Evolutionary conservation across 2,888 invertebrate species (phyloP).

Genomic region (Drosophila ezoana): DNA sequence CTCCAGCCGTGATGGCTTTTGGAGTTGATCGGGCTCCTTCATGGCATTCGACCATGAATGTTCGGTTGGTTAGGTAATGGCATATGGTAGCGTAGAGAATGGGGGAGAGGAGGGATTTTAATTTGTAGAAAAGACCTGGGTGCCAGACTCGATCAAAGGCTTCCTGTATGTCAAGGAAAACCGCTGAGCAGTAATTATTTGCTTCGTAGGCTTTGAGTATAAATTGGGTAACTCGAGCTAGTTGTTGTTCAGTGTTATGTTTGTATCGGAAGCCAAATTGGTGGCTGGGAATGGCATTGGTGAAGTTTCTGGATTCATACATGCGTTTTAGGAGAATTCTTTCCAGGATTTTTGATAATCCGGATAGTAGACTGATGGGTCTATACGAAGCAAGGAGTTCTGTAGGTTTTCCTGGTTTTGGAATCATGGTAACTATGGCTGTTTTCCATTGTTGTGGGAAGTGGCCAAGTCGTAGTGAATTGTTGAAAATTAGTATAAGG

Average conservation of each 20-base stretch:
- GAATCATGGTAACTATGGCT: not conserved
- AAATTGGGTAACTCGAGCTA: constrained; percentile 4
- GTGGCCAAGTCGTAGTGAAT: not conserved
- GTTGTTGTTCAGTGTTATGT: not conserved
- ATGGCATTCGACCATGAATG: too few species aligned
- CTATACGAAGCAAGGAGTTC: not conserved
- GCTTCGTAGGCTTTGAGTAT: not conserved
- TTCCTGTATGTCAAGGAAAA: not conserved
- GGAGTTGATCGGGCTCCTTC: too few species aligned
- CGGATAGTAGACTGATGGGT: constrained; percentile 11
- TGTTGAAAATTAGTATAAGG: too few species aligned
- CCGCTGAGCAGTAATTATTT: not conserved
- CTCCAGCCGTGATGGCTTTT: too few species aligned
- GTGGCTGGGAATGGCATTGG: not conserved
- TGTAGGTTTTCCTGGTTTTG: constrained; percentile 3
- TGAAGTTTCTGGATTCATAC: not conserved
- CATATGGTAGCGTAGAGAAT: too few species aligned
- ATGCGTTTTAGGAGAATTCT: not conserved
- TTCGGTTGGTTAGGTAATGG: too few species aligned
- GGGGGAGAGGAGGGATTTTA: too few species aligned
- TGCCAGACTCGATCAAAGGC: not conserved
- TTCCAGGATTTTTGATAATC: constrained; percentile 11
- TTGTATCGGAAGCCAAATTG: constrained; percentile 6
- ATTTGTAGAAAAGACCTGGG: too few species aligned
- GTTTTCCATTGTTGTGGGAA: constrained; percentile 13